Base-by-base conservation (phyloP, 2,888 invertebrate species). In the Habroteleia sp. region DNA sequence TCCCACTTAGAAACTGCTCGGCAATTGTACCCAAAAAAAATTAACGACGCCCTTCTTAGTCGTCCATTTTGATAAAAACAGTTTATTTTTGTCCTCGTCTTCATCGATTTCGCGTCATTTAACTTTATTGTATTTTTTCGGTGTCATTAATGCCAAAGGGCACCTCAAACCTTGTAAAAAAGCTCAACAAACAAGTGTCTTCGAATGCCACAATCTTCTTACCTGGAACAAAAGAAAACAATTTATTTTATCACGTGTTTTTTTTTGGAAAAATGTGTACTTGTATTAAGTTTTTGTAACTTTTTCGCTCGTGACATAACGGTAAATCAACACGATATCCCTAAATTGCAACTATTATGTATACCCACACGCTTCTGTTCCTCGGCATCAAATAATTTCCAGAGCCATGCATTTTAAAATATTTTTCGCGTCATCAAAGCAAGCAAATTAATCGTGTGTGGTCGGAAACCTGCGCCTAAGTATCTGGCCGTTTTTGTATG, bases 301-400 rank as follows among this genome's bases (percentile, higher is more conserved):
- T 39, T 39, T 17, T 17, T 39, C 7, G 8, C 1, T 7, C 44
- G 13, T 13, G 20, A 20, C 17, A 13, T 29, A 7, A 50, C 33
- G 13, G n/a, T 50, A 50, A 50, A 37, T 50, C 20, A 50, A 14
- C 25, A 13, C 25, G 35, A 50, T 25, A 13, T 1, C 4, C 20
- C 23, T 8, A 31, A 50, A 50, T 50, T 50, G 25, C 35, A 23
- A 20, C 50, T 25, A 35, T 37, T 6, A 33, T 20, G 27, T 50
- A 33, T 16, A n/a, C n/a, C n/a, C n/a, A 27, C 11, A n/a, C 39
- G 8, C 10, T 39, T 39, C 20, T 8, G 39, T 39, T 10, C 10
- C 20, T 44, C 14, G 42, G 13, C 7, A 27, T 44, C n/a, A 27
- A 44, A 25, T 25, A 44, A 44, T 44, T 44, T 39, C 1, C 39